Conservation (phyloP, 2,797 vertebrate genomes). For the Coilia nasus region DNA sequence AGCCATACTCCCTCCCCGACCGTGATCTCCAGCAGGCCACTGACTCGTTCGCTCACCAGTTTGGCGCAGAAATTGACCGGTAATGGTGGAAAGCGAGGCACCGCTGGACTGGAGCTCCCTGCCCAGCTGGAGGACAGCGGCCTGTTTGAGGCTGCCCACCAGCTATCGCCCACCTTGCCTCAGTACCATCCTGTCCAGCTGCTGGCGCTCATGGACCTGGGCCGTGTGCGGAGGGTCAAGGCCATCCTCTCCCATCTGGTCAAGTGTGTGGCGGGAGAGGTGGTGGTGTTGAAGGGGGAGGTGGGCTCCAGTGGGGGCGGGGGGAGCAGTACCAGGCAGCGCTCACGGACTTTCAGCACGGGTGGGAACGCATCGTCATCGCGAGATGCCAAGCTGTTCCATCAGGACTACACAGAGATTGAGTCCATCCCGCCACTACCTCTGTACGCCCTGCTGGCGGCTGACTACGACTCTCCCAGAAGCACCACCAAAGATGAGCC, state of each 20-base stretch:
- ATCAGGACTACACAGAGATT: constrained; percentile 93
- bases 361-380: constrained; percentile 85
- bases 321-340: constrained; percentile 77
- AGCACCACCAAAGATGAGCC: constrained; percentile 79
- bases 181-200: constrained; percentile 97
- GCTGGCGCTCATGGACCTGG: constrained; percentile 96
- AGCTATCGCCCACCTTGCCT: constrained; percentile 91
- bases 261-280: constrained; percentile 96
- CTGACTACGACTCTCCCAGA: constrained; percentile 83
- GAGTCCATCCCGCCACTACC: constrained; percentile 94
- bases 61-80: constrained; percentile 96
- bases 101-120: constrained; percentile 74
- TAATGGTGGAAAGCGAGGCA: constrained; percentile 80
- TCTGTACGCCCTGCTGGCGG: constrained; percentile 91
- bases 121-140: constrained; percentile 92
- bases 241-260: constrained; percentile 96
- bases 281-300: constrained; percentile 84
- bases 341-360: constrained; percentile 91
- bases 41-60: constrained; percentile 93
- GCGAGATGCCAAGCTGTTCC: constrained; percentile 88
- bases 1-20: constrained; percentile 55
- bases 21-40: constrained; percentile 78
- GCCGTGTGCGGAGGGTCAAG: constrained; percentile 92
- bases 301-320: constrained; percentile 68
- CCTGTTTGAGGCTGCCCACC: constrained; percentile 95